Evolutionary conservation across 2,797 vertebrate genomes (phyloP).

Genomic region (Sebastiscus tertius): DNA sequence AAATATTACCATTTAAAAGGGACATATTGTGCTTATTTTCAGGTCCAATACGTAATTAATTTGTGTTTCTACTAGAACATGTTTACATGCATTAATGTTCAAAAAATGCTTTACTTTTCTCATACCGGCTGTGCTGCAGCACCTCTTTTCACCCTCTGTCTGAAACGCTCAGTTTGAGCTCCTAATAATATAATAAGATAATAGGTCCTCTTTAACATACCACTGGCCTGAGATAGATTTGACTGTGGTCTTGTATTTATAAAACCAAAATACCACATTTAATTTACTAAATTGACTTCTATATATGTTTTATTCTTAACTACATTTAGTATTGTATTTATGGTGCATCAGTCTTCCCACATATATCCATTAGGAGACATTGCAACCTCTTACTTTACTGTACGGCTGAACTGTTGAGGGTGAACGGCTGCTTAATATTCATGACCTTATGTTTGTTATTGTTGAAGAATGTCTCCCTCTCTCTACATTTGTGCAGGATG

Average conservation of each 20-base stretch:
- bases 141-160: too few species aligned
- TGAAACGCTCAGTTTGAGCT: too few species aligned
- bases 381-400: not conserved
- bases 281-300: not conserved
- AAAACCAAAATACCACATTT: not conserved
- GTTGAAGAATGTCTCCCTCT: not conserved
- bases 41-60: too few species aligned
- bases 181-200: too few species aligned
- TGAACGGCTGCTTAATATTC: not conserved
- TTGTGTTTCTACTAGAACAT: fast-evolving
- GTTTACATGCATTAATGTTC: too few species aligned
- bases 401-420: not conserved
- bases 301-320: not conserved
- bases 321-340: not conserved
- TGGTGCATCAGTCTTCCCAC: not conserved
- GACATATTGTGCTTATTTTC: too few species aligned
- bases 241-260: not conserved
- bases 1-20: not conserved
- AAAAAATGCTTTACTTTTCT: too few species aligned
- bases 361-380: not conserved
- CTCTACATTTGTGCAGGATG: constrained; percentile 83
- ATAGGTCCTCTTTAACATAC: not conserved
- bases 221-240: not conserved
- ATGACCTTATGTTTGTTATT: not conserved
- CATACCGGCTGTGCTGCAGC: too few species aligned